Percentiles rank a stretch among this genome's conserved stretches.
These are phyloP conservation scores for Cosmopolites sordidus DNA, from an alignment of 2,888 invertebrate genomes.

Conservation along the genomic window DNA sequence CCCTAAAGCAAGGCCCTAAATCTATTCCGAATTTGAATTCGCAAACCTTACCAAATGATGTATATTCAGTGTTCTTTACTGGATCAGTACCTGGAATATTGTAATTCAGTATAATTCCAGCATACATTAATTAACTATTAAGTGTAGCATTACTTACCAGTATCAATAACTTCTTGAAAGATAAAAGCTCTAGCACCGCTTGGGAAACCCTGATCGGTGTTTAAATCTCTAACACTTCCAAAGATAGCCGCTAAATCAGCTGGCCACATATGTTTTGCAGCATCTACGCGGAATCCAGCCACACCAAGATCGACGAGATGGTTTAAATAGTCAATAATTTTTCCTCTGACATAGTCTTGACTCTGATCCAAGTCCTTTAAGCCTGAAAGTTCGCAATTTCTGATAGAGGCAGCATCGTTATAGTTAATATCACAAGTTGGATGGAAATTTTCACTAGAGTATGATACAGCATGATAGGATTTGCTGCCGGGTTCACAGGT, in stretches of 20 bases:
- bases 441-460: conserved; percentile 64
- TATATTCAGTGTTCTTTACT: conserved; percentile 49
- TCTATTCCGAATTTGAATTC: conserved; percentile 65
- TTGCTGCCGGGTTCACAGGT: conserved; percentile 49
- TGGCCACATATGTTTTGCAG: conserved; percentile 56
- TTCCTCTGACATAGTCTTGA: conserved; percentile 49
- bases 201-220: conserved; percentile 60
- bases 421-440: conserved; percentile 61
- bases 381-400: conserved; percentile 54
- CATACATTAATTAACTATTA: no score
- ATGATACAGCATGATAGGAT: conserved; percentile 60
- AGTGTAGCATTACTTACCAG: conserved; percentile 35
- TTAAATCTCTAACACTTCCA: conserved; percentile 56
- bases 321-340: conserved; percentile 52
- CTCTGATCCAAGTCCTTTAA: conserved; percentile 39
- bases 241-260: conserved; percentile 53
- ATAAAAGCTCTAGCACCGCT: conserved; percentile 62
- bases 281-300: conserved; percentile 55
- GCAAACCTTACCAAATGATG: conserved; percentile 59
- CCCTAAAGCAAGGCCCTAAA: conserved; percentile 55
- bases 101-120: no score
- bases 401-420: conserved; percentile 57
- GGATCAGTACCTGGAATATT: conserved; percentile 43
- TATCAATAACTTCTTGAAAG: conserved; percentile 74
- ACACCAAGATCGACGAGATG: conserved; percentile 52